Evolutionary conservation across 2,888 invertebrate species (phyloP).

Genomic region (Diplazon laetatorius): DNA sequence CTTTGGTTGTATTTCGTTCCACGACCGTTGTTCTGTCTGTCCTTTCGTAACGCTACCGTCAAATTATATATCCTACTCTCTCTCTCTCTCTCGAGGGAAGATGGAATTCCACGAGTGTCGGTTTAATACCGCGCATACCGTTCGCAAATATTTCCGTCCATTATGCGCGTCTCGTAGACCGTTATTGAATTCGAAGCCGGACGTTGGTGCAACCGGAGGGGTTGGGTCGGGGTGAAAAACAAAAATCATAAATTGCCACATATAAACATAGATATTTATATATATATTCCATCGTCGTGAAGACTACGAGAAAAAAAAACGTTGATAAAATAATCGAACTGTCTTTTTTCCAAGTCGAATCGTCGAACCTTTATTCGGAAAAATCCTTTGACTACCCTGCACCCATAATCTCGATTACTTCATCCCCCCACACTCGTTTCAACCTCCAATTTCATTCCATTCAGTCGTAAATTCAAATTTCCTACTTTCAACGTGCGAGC

Average conservation of each 20-base stretch:
- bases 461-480: slow-evolving; percentile 54
- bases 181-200: no score
- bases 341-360: not conserved
- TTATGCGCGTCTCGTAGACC: slow-evolving; percentile 59
- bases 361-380: not conserved
- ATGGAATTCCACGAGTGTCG: slow-evolving; percentile 69
- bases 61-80: no score
- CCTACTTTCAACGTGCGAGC: slow-evolving; percentile 36
- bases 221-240: no score
- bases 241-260: no score
- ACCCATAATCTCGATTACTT: not conserved
- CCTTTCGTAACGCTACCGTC: no score
- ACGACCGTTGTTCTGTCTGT: no score
- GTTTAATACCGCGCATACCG: slow-evolving; percentile 72
- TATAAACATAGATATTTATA: no score
- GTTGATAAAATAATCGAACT: no score
- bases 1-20: not conserved
- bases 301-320: not conserved
- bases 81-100: slow-evolving; percentile 61
- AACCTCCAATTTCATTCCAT: not conserved
- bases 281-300: not conserved
- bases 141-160: slow-evolving; percentile 72
- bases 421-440: slow-evolving; percentile 11
- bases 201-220: no score
- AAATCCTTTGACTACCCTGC: not conserved